Evolutionary conservation across 1,140 invertebrate genomes (phyloP).

Genomic region (Mycetomoellerius zeteki): DNA sequence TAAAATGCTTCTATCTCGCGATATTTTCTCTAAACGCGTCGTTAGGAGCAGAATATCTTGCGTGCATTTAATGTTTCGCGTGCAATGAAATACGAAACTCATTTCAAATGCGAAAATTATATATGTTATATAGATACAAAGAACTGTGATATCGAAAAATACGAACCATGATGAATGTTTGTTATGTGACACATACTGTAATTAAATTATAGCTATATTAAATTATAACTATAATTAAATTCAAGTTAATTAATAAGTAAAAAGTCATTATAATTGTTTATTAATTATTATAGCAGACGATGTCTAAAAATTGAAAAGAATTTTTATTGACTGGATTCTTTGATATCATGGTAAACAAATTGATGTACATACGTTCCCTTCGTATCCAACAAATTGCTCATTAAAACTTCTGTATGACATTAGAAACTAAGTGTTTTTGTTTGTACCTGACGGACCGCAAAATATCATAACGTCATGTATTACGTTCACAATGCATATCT

Average conservation of each 20-base stretch:
- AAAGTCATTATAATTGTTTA: conserved; percentile 5
- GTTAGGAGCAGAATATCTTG: conserved; percentile 8
- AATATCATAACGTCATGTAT: not conserved
- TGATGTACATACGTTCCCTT: not conserved
- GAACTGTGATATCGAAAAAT: not conserved
- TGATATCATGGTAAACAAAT: conserved; percentile 11
- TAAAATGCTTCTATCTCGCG: conserved; percentile 7
- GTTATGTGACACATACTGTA: not conserved
- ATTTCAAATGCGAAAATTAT: conserved; percentile 50
- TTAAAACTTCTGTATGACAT: conserved; percentile 20
- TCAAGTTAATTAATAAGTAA: not conserved
- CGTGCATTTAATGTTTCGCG: conserved; percentile 52
- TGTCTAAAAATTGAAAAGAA: not conserved
- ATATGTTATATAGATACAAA: conserved; percentile 7
- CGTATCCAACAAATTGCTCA: conserved; percentile 20
- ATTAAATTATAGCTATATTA: too few species aligned
- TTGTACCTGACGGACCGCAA: conserved; percentile 4
- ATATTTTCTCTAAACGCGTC: conserved; percentile 27
- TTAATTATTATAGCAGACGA: not conserved
- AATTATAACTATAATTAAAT: not conserved
- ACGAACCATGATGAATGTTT: not conserved
- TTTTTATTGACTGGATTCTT: not conserved
- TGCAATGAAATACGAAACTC: conserved; percentile 44
- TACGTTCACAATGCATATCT: not conserved
- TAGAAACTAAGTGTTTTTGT: conserved; percentile 22